Base-by-base conservation (phyloP, 2,113 vertebrate species). In the Litocranius walleri region DNA sequence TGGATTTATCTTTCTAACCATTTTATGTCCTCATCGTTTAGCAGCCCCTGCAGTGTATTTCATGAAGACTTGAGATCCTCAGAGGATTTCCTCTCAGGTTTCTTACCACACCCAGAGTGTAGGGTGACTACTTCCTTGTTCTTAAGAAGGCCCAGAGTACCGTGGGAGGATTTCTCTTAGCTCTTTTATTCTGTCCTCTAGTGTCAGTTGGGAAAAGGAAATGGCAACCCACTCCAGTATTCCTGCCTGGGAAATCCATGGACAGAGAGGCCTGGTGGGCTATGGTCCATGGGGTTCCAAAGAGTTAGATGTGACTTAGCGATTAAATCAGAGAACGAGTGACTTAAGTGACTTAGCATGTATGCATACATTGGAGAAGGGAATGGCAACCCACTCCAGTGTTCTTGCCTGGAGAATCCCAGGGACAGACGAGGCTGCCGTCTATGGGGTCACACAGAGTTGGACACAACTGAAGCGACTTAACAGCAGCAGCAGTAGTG, bases 391-490 rank as follows among this genome's bases (percentile, higher is more conserved):
- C 64, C n/a, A 36, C n/a, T 71, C 64, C 64, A 23, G n/a, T 71
- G 33, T 36, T 36, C 19, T 36, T 71, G 17, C 64, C 64, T 36
- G 19, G n/a, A 36, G n/a, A 71, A 36, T 36, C n/a, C 64, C 9
- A 71, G n/a, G 64, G 64, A 23, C 19, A 23, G 19, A 11, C 9
- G 64, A 71, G 17, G 2, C 33, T n/a, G 62, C 16, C 0, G 0
- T n/a, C 62, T 67, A 1, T 36, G 33, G n/a, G 17, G 17, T 71
- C 0, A 0, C 64, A 36, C n/a, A 36, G 17, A 71, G 19, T 23
- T 0, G 9, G n/a, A 21, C n/a, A 71, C 0, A 9, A 71, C n/a
- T 71, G 19, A 23, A 23, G n/a, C 0, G 0, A 3, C 5, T 71
- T 40, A 36, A 1, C n/a, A 71, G n/a, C n/a, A 71, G 17, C 64